phyloP scores from a whole-genome alignment of 2,888 invertebrate species.

The Caenorhabditis becei region DNA sequence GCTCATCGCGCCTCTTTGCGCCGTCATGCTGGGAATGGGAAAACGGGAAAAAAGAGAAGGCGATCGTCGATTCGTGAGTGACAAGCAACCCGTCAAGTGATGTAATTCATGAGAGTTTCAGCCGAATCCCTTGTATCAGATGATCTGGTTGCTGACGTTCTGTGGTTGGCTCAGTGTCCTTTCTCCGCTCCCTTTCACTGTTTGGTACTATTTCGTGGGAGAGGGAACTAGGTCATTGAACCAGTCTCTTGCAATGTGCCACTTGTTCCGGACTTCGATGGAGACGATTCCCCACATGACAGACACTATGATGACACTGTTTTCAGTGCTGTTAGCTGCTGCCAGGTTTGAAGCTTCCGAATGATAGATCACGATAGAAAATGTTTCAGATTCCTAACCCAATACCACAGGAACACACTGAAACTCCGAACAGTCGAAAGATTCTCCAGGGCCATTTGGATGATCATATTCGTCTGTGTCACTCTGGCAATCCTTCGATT shows the following conservation, averaged over 20 bases:
- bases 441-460: constrained; percentile 81
- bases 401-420: constrained; percentile 80
- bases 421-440: constrained; percentile 80
- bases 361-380: no score
- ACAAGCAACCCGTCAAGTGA: background rate
- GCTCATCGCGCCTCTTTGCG: constrained; percentile 78
- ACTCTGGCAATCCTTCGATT: constrained; percentile 77
- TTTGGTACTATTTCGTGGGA: constrained; percentile 80
- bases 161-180: constrained; percentile 80
- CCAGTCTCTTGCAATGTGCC: constrained; percentile 80
- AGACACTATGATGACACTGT: constrained; percentile 81
- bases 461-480: constrained; percentile 78
- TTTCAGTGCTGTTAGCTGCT: constrained; percentile 78
- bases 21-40: constrained; percentile 81
- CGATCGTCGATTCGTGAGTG: constrained; percentile 78
- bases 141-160: constrained; percentile 80
- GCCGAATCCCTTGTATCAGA: constrained; percentile 81
- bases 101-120: constrained; percentile 52
- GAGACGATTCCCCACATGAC: constrained; percentile 79
- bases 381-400: constrained; percentile 78
- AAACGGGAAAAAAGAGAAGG: constrained; percentile 81
- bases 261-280: constrained; percentile 80
- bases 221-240: constrained; percentile 78
- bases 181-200: constrained; percentile 79
- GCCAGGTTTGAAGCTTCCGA: no score